Percentiles rank a stretch among this genome's conserved stretches.
phyloP scores from a whole-genome alignment of 2,888 invertebrate genomes.

The Stenchaetothrips biformis region DNA sequence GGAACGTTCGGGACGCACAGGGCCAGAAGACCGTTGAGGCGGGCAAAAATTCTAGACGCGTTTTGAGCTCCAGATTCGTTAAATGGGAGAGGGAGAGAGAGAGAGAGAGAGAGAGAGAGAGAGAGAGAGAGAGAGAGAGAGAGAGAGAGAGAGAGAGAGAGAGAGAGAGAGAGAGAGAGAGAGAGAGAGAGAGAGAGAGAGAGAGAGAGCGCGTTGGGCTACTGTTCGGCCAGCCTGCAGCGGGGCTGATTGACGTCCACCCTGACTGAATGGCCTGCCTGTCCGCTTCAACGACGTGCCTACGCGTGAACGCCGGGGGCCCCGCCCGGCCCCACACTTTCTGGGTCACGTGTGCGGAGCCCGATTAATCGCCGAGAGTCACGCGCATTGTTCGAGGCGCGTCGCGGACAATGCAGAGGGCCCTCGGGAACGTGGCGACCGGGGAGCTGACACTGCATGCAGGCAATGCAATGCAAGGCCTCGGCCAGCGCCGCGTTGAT shows the following conservation, averaged over 20 bases:
- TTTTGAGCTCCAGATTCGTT: no score
- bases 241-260: neutral
- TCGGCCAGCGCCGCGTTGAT: no score
- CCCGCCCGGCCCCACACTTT: no score
- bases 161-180: neutral
- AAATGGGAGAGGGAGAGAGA: neutral
- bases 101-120: neutral
- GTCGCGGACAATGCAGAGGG: no score
- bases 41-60: no score
- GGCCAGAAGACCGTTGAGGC: neutral
- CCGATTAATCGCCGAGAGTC: no score
- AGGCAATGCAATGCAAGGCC: no score
- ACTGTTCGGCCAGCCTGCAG: neutral
- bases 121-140: neutral
- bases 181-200: neutral
- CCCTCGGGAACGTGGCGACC: no score
- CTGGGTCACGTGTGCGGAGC: no score
- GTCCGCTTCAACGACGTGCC: neutral
- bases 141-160: neutral
- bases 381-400: no score
- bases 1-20: neutral
- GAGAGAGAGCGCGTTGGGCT: neutral
- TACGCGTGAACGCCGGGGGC: neutral
- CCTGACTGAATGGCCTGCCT: neutral
- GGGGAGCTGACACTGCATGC: no score